Evolutionary conservation across 2,113 vertebrate genomes (phyloP).

Genomic region (Lates calcarifer): DNA sequence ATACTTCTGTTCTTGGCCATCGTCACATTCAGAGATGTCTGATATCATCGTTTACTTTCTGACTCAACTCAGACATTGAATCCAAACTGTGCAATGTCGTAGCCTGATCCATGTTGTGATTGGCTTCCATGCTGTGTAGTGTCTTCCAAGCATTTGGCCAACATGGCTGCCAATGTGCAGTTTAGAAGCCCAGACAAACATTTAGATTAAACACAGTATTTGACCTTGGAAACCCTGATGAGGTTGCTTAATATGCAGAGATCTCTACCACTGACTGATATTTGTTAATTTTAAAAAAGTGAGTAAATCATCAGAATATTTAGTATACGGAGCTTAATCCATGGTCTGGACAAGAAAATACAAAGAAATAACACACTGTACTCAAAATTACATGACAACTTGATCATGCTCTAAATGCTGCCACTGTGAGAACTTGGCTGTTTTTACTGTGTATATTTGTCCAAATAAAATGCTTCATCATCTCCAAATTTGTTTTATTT

Average conservation of each 20-base stretch:
- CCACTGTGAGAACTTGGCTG: not conserved
- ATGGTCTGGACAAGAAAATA: too few relatives aligned
- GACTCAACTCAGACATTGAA: not conserved
- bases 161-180: not conserved
- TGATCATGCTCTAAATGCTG: too few relatives aligned
- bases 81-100: not conserved
- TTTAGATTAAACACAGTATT: not conserved
- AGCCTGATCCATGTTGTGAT: not conserved
- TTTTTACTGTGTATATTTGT: too few relatives aligned
- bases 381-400: too few relatives aligned
- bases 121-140: not conserved
- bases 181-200: not conserved
- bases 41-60: not conserved
- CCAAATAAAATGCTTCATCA: not conserved
- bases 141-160: not conserved
- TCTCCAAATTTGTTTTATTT: not conserved
- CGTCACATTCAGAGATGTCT: not conserved
- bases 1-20: slow-evolving; percentile 2
- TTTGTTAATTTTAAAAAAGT: not conserved
- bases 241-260: not conserved
- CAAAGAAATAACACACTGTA: too few relatives aligned
- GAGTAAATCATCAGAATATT: not conserved
- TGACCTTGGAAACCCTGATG: not conserved
- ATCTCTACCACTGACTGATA: not conserved
- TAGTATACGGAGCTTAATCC: not conserved